phyloP scores from a whole-genome alignment of 92 coral and sea anemone species.

The Ricordea florida region DNA sequence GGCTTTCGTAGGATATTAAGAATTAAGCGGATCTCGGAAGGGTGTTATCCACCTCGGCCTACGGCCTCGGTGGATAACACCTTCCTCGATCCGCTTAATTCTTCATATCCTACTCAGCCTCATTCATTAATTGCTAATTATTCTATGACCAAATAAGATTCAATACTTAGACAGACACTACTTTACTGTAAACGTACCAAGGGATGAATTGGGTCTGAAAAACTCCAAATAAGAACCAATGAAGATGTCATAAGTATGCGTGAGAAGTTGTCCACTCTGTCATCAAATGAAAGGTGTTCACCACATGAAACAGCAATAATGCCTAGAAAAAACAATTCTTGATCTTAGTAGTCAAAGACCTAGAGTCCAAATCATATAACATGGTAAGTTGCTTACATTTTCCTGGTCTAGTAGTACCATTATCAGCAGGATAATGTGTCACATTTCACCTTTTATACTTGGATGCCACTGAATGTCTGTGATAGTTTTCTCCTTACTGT shows the following conservation, averaged over 20 bases:
- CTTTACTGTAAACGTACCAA: slow-evolving; percentile 59
- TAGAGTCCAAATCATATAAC: too few species aligned
- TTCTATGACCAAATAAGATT: neutral
- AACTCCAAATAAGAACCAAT: slow-evolving; percentile 96
- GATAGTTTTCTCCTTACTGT: slow-evolving; percentile 94
- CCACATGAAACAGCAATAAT: slow-evolving; percentile 97
- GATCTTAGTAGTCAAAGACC: too few species aligned
- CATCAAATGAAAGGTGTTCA: slow-evolving; percentile 92
- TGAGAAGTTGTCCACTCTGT: slow-evolving; percentile 90
- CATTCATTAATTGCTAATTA: neutral
- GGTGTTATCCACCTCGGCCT: too few species aligned
- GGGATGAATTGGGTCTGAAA: slow-evolving; percentile 98
- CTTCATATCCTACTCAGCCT: too few species aligned
- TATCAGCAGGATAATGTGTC: neutral
- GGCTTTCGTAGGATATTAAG: too few species aligned
- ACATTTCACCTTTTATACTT: slow-evolving; percentile 73
- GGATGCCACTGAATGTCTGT: slow-evolving; percentile 99
- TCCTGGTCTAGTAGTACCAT: neutral
- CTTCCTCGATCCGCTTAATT: too few species aligned
- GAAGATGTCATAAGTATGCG: slow-evolving; percentile 98
- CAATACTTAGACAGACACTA: neutral
- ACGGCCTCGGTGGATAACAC: too few species aligned
- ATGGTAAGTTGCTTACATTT: too few species aligned
- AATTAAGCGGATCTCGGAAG: too few species aligned
- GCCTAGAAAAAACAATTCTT: too few species aligned